phyloP scores from a whole-genome alignment of 2,888 invertebrate species.

The Eupithecia subumbrata region DNA sequence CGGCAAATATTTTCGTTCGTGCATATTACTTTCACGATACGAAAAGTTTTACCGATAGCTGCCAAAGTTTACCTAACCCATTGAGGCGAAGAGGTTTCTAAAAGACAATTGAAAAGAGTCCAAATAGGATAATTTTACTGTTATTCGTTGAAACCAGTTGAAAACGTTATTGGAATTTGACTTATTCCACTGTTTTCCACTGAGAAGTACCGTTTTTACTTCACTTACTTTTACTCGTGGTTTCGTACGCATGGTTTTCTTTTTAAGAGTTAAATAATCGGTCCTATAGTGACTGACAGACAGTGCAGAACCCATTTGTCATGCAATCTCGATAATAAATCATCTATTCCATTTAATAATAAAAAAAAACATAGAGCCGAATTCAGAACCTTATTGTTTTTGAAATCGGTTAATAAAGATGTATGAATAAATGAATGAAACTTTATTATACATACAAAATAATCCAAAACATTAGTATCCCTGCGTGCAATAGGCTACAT shows the following conservation, averaged over 20 bases:
- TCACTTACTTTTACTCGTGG: neutral
- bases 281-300: too few relatives aligned
- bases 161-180: neutral
- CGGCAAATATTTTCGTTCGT: slow-evolving; percentile 18
- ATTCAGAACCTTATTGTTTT: too few relatives aligned
- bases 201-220: neutral
- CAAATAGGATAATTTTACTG: slow-evolving; percentile 8
- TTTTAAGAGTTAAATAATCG: too few relatives aligned
- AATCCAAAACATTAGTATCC: too few relatives aligned
- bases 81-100: neutral
- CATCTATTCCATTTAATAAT: too few relatives aligned
- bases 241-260: neutral
- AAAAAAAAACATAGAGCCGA: too few relatives aligned
- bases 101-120: slow-evolving; percentile 4
- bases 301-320: too few relatives aligned
- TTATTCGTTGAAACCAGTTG: neutral
- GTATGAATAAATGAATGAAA: too few relatives aligned
- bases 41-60: neutral
- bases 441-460: too few relatives aligned
- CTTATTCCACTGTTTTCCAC: neutral
- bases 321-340: too few relatives aligned
- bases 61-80: neutral
- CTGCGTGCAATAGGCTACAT: too few relatives aligned
- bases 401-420: too few relatives aligned
- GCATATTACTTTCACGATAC: slow-evolving; percentile 18